phyloP scores from a whole-genome alignment of 2,888 invertebrate species.

The Gari tellinella region DNA sequence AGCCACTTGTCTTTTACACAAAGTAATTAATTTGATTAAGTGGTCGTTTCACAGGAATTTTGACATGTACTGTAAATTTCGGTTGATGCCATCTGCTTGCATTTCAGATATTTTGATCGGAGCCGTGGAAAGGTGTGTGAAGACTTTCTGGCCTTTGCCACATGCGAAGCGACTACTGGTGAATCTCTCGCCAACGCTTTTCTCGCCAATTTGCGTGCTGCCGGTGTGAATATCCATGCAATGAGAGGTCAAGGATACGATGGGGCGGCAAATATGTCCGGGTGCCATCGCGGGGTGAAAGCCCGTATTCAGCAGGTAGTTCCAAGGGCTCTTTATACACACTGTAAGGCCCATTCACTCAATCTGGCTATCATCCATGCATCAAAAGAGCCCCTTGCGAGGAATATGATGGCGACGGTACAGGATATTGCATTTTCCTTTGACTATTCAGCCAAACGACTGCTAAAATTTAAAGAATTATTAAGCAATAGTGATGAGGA shows the following conservation, averaged over 20 bases:
- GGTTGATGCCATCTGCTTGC: background rate
- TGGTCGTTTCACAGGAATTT: no score
- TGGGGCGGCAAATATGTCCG: slow-evolving; percentile 46
- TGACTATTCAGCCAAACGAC: slow-evolving; percentile 32
- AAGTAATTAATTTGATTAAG: no score
- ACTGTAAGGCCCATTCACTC: slow-evolving; percentile 40
- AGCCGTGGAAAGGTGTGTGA: background rate
- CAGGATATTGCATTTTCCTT: slow-evolving; percentile 30
- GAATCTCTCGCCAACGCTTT: slow-evolving; percentile 15
- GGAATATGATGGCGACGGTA: slow-evolving; percentile 33
- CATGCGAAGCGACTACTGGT: slow-evolving; percentile 19
- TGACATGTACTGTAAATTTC: no score
- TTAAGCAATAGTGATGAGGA: background rate
- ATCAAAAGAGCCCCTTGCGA: slow-evolving; percentile 5
- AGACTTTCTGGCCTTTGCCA: slow-evolving; percentile 19
- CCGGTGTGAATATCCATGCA: slow-evolving; percentile 23
- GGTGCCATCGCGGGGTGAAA: slow-evolving; percentile 41
- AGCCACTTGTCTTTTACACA: no score
- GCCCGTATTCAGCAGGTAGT: slow-evolving; percentile 26
- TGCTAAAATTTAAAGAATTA: slow-evolving; percentile 11
- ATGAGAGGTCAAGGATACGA: slow-evolving; percentile 54
- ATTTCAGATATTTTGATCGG: background rate
- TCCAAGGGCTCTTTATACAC: slow-evolving; percentile 44
- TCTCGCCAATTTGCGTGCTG: no score
- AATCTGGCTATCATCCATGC: slow-evolving; percentile 30